phyloP scores from a whole-genome alignment of 2,888 invertebrate species.

The Willowsia nigromaculata region DNA sequence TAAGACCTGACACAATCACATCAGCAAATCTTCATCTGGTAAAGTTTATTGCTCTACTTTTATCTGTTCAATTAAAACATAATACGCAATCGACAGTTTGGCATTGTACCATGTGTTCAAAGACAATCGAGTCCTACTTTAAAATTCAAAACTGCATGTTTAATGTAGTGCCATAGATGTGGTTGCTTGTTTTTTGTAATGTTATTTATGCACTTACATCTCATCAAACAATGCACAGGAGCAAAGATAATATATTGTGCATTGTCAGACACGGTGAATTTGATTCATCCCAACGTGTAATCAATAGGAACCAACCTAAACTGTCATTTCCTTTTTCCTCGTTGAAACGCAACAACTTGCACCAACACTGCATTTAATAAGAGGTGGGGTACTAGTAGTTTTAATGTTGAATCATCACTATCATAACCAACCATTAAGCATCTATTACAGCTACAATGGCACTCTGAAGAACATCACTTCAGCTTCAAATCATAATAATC shows the following conservation, averaged over 20 bases:
- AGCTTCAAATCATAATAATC: conserved; percentile 41
- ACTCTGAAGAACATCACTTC: conserved; percentile 1
- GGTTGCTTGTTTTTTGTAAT: neutral
- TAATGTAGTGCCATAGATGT: neutral
- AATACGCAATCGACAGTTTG: conserved; percentile 61
- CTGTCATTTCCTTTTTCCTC: conserved; percentile 70
- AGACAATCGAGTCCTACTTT: conserved; percentile 64
- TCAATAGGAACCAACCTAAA: conserved; percentile 49
- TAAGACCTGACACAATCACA: conserved; percentile 56
- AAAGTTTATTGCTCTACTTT: conserved; percentile 61
- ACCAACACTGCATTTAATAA: neutral
- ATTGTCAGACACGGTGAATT: conserved; percentile 26
- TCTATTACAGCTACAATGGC: conserved; percentile 10
- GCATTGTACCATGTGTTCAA: conserved; percentile 67
- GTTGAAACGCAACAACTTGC: conserved; percentile 1
- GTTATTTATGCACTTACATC: conserved; percentile 13
- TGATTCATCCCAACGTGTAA: conserved; percentile 35
- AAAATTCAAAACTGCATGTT: conserved; percentile 35
- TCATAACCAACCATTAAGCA: conserved; percentile 39
- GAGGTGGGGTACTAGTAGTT: conserved; percentile 59
- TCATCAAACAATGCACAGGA: conserved; percentile 24
- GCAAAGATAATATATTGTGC: neutral
- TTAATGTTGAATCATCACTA: neutral
- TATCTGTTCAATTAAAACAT: conserved; percentile 27
- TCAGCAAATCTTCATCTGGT: conserved; percentile 28